Base-by-base conservation (phyloP, 2,113 vertebrate genomes). In the Chaetops frenatus region DNA sequence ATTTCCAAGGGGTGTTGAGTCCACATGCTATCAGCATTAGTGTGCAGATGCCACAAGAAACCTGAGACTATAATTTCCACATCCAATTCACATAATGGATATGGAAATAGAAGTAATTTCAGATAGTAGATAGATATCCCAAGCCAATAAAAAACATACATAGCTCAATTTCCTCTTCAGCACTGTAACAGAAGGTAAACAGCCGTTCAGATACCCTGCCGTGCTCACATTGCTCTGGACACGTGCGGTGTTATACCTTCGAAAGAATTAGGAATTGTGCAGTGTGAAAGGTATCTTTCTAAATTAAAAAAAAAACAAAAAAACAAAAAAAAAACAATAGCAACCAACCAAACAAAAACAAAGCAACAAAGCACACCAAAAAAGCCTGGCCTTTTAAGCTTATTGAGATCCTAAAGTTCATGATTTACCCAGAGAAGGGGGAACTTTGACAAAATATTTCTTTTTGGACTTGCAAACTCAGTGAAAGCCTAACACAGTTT, bases 81-180 rank as follows among this genome's bases (percentile, higher is more conserved):
- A 91, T 90, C 86, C 74, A 94, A 93, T 88, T 96, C 93, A 91
- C 58, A 94, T 86, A 91, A 95, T 90, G 64, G 86, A 67, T 97
- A 60, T 94, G 87, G 87, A 97, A 97, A 96, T 85, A 86, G 81
- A 97, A 94, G 86, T 83, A 47, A 93, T 95, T 96, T 94, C 81
- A 94, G 72, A 94, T 71, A 81, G 92, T 48, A 91, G 70, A 87
- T 86, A 94, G 90, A 66, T 90, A 96, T 96, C 88, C 95, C 76
- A 92, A 96, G 88, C 90, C 81, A 97, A 95, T 96, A 94, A 96
- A 96, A 97, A 78, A 3, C 81, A 71, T 53, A 90, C 45, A 86
- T 66, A 81, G 86, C 70, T 93, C 93, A 94, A 88, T 97, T 96
- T 97, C 66, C 90, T 86, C 79, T 62, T 71, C 70, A 86, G 86